Evolutionary conservation across 2,888 invertebrate species (phyloP).

Genomic region (Perizoma flavofasciatum): DNA sequence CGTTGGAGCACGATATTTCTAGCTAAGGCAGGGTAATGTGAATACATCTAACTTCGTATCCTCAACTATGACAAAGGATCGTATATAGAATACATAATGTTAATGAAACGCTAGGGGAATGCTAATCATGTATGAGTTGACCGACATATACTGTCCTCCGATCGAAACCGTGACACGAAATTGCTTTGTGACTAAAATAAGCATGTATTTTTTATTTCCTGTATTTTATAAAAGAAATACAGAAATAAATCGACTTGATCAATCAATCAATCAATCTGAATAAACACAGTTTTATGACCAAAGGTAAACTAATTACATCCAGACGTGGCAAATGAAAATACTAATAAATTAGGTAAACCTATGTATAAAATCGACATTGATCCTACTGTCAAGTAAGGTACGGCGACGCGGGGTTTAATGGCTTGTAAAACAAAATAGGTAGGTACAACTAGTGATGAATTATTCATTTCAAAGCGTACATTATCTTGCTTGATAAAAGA

Average conservation of each 20-base stretch:
- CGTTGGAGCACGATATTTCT: no score
- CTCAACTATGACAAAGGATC: no score
- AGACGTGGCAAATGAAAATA: conserved; percentile 31
- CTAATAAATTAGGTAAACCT: conserved; percentile 23
- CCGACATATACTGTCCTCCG: conserved; percentile 12
- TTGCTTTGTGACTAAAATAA: conserved; percentile 14
- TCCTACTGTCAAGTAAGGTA: no score
- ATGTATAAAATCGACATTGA: no score
- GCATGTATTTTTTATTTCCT: not conserved
- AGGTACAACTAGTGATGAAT: conserved; percentile 15
- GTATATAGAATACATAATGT: no score
- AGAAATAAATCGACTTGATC: conserved; percentile 8
- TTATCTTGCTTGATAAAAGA: not conserved
- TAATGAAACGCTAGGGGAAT: not conserved
- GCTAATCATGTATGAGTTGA: conserved; percentile 16
- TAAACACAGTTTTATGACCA: conserved; percentile 28
- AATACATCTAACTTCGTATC: no score
- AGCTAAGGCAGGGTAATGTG: no score
- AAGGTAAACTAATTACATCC: conserved; percentile 27
- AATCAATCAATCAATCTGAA: conserved; percentile 27
- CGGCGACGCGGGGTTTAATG: conserved; percentile 7
- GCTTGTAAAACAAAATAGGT: conserved; percentile 21
- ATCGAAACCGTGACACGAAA: conserved; percentile 4
- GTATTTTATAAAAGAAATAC: conserved; percentile 12
- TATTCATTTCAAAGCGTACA: conserved; percentile 9